phyloP scores from a whole-genome alignment of 1,140 invertebrate genomes.

The Vanessa tameamea region DNA sequence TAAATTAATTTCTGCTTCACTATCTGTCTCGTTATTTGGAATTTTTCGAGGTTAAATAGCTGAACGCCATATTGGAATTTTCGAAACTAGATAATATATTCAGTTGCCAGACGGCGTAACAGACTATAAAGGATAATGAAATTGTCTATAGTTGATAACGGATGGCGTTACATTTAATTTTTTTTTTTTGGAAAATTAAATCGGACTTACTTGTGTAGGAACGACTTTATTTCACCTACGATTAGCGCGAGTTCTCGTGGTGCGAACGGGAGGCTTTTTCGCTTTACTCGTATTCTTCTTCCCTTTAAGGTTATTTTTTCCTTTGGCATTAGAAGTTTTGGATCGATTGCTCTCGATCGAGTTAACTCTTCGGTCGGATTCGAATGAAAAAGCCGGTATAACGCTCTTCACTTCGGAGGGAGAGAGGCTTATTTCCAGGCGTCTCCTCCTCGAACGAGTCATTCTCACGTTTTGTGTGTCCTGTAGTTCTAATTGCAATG shows the following conservation, averaged over 20 bases:
- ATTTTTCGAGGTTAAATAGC: conserved; percentile 50
- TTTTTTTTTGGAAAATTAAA: conserved; percentile 10
- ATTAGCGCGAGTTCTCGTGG: conserved; percentile 47
- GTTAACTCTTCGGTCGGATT: conserved; percentile 59
- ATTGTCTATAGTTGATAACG: conserved; percentile 15
- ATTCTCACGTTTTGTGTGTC: conserved; percentile 54
- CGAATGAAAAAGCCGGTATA: conserved; percentile 58
- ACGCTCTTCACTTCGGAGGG: conserved; percentile 61
- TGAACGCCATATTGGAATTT: conserved; percentile 46
- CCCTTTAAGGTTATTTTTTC: conserved; percentile 37
- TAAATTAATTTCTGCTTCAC: conserved; percentile 47
- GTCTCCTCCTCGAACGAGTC: conserved; percentile 60
- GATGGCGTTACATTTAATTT: conserved; percentile 17
- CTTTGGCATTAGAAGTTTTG: conserved; percentile 44
- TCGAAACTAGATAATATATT: conserved; percentile 21
- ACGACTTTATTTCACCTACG: conserved; percentile 60
- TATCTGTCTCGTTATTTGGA: conserved; percentile 62
- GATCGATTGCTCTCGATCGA: conserved; percentile 58
- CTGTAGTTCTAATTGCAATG: conserved; percentile 33
- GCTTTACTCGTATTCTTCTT: conserved; percentile 48
- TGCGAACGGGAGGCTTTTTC: conserved; percentile 51
- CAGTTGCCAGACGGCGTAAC: conserved; percentile 24
- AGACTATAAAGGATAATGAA: conserved; percentile 20
- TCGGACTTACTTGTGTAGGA: conserved; percentile 11
- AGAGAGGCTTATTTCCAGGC: conserved; percentile 65